phyloP scores from a whole-genome alignment of 2,888 invertebrate genomes.

The Petrophora chlorosata region DNA sequence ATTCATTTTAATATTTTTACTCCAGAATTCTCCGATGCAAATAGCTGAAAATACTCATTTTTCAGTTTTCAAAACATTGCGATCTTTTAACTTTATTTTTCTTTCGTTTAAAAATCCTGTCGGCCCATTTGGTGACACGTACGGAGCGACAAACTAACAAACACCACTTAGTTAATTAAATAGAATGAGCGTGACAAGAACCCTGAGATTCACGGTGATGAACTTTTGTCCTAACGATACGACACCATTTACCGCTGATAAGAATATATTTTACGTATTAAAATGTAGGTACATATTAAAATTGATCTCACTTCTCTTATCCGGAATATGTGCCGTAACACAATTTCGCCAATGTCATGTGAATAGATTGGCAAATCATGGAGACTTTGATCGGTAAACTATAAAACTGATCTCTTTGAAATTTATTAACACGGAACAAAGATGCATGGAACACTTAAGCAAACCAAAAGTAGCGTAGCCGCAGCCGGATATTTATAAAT shows the following conservation, averaged over 20 bases:
- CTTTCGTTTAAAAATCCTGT: constrained; percentile 19
- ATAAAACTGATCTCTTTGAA: no score
- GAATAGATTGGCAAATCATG: no score
- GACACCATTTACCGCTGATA: background rate
- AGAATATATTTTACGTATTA: no score
- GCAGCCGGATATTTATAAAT: no score
- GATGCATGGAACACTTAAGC: no score
- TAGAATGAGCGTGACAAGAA: constrained; percentile 16
- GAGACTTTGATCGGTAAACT: no score
- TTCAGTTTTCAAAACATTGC: background rate
- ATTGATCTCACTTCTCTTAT: no score
- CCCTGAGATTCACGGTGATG: constrained; percentile 9
- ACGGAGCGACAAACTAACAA: constrained; percentile 23
- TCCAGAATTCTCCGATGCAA: background rate
- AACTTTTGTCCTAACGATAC: constrained; percentile 4
- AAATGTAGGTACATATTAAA: no score
- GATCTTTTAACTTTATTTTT: background rate
- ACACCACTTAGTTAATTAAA: constrained; percentile 33
- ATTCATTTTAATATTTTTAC: background rate
- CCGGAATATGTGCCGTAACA: no score
- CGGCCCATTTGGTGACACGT: constrained; percentile 25
- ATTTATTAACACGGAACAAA: no score
- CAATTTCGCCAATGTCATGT: no score
- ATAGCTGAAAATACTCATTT: background rate
- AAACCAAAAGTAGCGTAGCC: no score